These are phyloP conservation scores for Baryphthengus martii DNA, from an alignment of 2,113 vertebrate species.

Conservation along the genomic window DNA sequence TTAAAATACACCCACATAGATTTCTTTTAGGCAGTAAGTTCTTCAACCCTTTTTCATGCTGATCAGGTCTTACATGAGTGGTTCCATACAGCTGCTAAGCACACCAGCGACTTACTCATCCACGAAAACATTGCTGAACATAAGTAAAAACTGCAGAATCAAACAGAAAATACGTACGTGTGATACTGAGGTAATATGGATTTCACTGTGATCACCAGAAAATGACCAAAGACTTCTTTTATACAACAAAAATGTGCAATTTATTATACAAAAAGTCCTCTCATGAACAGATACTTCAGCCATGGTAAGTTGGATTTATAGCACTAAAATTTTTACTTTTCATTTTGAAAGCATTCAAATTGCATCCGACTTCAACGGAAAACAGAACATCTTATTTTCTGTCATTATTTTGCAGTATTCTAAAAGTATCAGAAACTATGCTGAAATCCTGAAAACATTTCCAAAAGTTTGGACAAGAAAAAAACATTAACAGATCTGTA, in stretches of 20 bases:
- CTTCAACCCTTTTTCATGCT: slow-evolving; percentile 36
- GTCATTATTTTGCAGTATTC: not conserved
- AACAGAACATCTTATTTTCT: not conserved
- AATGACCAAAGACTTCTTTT: not conserved
- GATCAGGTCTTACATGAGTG: slow-evolving; percentile 37
- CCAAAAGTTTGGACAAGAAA: not conserved
- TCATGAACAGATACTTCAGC: not conserved
- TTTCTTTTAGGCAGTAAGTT: slow-evolving; percentile 19
- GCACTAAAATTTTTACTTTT: not conserved
- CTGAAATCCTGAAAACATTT: not conserved
- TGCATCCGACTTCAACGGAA: not conserved
- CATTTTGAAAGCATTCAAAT: not conserved
- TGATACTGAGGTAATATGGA: not conserved
- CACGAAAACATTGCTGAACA: not conserved
- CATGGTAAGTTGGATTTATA: not conserved
- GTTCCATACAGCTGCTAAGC: slow-evolving; percentile 11
- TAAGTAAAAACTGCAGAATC: not conserved
- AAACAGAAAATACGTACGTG: not conserved
- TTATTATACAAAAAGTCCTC: too few relatives aligned
- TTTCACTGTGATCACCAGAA: not conserved
- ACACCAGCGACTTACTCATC: not conserved
- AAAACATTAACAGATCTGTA: not conserved
- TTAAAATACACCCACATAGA: slow-evolving; percentile 43
- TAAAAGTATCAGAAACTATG: not conserved
- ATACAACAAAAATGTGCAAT: not conserved